These are phyloP conservation scores for Cotesia glomerata DNA, from an alignment of 1,140 invertebrate genomes.

Conservation along the genomic window DNA sequence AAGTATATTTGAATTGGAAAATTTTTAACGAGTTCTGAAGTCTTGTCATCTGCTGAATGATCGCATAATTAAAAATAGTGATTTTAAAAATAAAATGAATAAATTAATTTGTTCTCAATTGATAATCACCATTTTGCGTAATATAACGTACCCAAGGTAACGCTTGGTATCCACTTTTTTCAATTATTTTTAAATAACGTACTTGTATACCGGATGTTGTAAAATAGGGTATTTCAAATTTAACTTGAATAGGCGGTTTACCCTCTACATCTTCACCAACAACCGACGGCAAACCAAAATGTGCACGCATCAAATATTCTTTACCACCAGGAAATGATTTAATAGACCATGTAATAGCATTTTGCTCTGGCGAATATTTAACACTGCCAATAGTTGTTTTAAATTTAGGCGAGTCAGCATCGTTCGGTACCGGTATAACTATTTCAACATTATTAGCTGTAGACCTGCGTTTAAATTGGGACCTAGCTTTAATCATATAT, in stretches of 20 bases:
- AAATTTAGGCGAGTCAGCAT: constrained; percentile 98
- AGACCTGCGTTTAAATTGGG: constrained; percentile 97
- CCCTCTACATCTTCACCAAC: constrained; percentile 95
- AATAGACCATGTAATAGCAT: constrained; percentile 99
- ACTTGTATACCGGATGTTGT: constrained; percentile 99
- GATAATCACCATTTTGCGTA: constrained; percentile 99
- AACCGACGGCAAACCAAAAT: constrained; percentile 98
- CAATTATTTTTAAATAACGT: constrained; percentile 98
- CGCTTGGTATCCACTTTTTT: constrained; percentile 99
- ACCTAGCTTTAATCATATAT: constrained; percentile 99
- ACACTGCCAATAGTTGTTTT: constrained; percentile 98
- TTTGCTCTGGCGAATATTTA: constrained; percentile 97
- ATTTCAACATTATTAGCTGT: constrained; percentile 99
- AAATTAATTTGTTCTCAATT: constrained; percentile 88
- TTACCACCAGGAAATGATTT: constrained; percentile 99
- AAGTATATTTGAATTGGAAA: neutral
- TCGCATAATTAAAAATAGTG: neutral
- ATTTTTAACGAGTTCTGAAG: neutral
- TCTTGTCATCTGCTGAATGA: neutral
- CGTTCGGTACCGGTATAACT: constrained; percentile 96
- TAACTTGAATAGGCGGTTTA: constrained; percentile 97
- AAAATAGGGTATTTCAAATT: constrained; percentile 99
- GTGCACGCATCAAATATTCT: constrained; percentile 98
- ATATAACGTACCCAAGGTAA: constrained; percentile 99
- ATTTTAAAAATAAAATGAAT: neutral